Percentiles rank a stretch among this genome's conserved stretches.
phyloP scores from a whole-genome alignment of 2,888 invertebrate species.

The Leptura quadrifasciata region DNA sequence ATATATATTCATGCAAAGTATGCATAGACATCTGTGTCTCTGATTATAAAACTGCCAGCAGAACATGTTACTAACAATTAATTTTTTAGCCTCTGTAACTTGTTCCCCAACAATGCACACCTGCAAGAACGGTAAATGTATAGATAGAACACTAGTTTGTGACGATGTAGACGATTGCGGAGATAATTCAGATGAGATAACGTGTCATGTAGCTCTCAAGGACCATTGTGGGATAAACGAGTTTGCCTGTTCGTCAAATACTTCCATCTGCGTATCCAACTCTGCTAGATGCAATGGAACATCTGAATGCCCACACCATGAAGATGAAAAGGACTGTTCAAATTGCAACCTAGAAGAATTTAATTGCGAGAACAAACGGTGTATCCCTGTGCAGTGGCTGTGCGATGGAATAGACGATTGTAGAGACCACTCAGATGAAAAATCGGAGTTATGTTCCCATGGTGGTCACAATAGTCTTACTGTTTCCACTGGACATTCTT shows the following conservation, averaged over 20 bases:
- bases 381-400: conserved; percentile 78
- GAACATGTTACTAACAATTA: too few species aligned
- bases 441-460: conserved; percentile 49
- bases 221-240: conserved; percentile 73
- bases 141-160: conserved; percentile 76
- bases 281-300: conserved; percentile 77
- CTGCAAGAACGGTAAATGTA: conserved; percentile 77
- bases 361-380: conserved; percentile 77
- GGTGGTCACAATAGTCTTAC: conserved; percentile 1
- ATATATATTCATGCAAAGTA: too few species aligned
- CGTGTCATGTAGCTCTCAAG: background rate
- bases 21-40: too few species aligned
- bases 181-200: conserved; percentile 76
- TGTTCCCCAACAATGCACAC: conserved; percentile 72
- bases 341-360: conserved; percentile 75
- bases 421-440: conserved; percentile 83
- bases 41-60: too few species aligned
- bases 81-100: conserved; percentile 51
- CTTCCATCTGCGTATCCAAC: conserved; percentile 75
- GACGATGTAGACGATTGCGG: conserved; percentile 78
- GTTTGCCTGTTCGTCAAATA: conserved; percentile 75
- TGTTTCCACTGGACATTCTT: conserved; percentile 36
- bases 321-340: conserved; percentile 78
- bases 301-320: conserved; percentile 82
- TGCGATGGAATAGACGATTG: conserved; percentile 82